Conservation (phyloP, 1,140 invertebrate species). For the Bombus waltoni region DNA sequence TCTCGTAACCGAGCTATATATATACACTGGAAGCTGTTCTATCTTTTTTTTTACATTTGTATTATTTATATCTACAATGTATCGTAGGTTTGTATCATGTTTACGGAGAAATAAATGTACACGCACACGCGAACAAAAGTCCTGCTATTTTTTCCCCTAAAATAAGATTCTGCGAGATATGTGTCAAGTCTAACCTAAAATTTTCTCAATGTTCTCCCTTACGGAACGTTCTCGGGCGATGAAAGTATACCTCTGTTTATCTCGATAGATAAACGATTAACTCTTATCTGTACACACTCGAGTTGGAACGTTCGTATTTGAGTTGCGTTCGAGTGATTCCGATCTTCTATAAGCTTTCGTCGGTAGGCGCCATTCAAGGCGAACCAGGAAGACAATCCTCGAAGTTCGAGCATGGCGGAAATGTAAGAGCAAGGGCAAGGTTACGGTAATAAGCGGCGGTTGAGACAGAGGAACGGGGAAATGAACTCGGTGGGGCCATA, state of each 20-base stretch:
- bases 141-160: too few species aligned
- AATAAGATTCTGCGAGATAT: background rate
- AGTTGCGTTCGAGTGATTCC: background rate
- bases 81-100: background rate
- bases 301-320: background rate
- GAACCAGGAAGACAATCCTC: constrained; percentile 38
- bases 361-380: background rate
- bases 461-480: constrained; percentile 63
- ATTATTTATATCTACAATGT: constrained; percentile 5
- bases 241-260: background rate
- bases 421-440: constrained; percentile 67
- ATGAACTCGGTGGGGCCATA: constrained; percentile 70
- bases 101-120: constrained; percentile 2
- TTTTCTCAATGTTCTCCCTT: too few species aligned
- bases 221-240: background rate
- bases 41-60: constrained; percentile 2
- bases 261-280: too few species aligned
- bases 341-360: background rate
- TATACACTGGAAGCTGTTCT: background rate
- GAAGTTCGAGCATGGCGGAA: constrained; percentile 29
- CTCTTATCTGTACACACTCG: background rate
- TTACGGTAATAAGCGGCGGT: constrained; percentile 65
- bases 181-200: too few species aligned
- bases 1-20: background rate
- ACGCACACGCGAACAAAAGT: background rate